Evolutionary conservation across 2,797 vertebrate species (phyloP).

Genomic region (Geotrypetes seraphini): DNA sequence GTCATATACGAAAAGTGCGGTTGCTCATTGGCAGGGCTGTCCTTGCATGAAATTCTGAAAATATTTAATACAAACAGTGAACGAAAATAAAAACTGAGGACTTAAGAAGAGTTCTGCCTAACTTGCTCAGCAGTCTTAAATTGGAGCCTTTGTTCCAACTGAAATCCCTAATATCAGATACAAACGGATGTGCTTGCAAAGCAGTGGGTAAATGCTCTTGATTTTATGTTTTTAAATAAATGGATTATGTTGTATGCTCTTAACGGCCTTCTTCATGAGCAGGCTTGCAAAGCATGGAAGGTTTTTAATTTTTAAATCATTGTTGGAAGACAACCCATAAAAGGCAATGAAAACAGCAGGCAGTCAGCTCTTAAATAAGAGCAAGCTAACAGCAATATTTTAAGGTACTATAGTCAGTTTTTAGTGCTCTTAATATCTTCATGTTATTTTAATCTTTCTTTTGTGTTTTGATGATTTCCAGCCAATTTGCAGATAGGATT

Average conservation of each 20-base stretch:
- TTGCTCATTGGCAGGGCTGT: too few species aligned
- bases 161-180: too few species aligned
- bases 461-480: slow-evolving; percentile 20
- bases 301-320: slow-evolving; percentile 63
- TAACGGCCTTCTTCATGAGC: slow-evolving; percentile 4
- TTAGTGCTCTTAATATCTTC: slow-evolving; percentile 23
- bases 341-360: slow-evolving; percentile 49
- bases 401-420: slow-evolving; percentile 32
- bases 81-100: too few species aligned
- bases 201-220: too few species aligned
- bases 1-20: too few species aligned
- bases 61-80: too few species aligned
- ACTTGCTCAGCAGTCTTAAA: too few species aligned
- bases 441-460: slow-evolving; percentile 6
- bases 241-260: not conserved
- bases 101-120: too few species aligned
- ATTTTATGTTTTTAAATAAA: not conserved
- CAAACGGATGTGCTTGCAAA: too few species aligned
- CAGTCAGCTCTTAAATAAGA: slow-evolving; percentile 53
- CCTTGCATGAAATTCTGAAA: too few species aligned
- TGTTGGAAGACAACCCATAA: slow-evolving; percentile 42
- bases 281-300: slow-evolving; percentile 48
- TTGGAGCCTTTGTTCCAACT: too few species aligned
- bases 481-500: slow-evolving; percentile 8
- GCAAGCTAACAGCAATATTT: slow-evolving; percentile 42